Evolutionary conservation across 2,113 vertebrate species (phyloP).

Genomic region (Pycnonotus jocosus): DNA sequence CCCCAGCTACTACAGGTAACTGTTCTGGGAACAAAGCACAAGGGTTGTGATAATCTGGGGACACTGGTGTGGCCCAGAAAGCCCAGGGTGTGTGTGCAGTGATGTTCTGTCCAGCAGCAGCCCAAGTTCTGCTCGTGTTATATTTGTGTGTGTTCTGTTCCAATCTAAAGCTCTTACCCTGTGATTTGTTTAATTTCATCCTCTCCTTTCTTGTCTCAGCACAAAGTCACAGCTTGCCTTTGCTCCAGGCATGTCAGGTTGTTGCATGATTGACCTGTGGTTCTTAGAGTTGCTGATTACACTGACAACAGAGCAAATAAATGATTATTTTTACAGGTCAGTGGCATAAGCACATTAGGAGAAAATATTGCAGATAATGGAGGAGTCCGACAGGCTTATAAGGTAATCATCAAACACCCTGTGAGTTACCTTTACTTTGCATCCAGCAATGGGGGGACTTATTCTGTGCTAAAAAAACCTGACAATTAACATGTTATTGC

Average conservation of each 20-base stretch:
- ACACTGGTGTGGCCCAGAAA: not conserved
- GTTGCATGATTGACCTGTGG: not conserved
- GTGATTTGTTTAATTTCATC: not conserved
- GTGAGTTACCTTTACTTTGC: not conserved
- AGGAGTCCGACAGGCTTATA: slow-evolving; percentile 92
- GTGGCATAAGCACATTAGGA: slow-evolving; percentile 91
- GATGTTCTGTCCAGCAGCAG: not conserved
- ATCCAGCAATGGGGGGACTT: not conserved
- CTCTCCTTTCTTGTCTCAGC: not conserved
- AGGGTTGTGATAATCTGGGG: not conserved
- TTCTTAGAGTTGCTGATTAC: not conserved
- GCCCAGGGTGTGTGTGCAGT: not conserved
- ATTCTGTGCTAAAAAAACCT: not conserved
- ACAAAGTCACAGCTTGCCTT: not conserved
- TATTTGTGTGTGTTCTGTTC: not conserved
- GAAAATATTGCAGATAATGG: slow-evolving; percentile 98
- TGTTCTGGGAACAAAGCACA: not conserved
- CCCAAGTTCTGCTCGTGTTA: not conserved
- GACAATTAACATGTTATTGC: not conserved
- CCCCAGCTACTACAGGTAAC: rapidly evolving
- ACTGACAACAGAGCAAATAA: not conserved
- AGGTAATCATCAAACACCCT: slow-evolving; percentile 69
- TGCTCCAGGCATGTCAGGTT: not conserved
- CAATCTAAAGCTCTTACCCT: not conserved
- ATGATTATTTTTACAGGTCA: slow-evolving; percentile 74